phyloP scores from a whole-genome alignment of 2,797 vertebrate species.

The Tympanoctomys barrerae region DNA sequence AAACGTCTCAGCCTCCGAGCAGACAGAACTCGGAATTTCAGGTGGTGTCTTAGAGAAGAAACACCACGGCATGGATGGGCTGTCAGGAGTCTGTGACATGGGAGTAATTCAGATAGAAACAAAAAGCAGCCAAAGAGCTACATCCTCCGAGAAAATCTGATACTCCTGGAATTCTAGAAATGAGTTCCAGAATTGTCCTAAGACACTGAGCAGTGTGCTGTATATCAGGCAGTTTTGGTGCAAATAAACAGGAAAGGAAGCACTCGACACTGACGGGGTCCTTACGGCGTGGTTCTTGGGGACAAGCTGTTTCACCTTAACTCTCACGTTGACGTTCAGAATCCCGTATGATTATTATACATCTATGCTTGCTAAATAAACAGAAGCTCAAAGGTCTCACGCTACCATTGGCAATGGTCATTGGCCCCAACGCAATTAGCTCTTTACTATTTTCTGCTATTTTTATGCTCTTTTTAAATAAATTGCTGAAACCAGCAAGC shows the following conservation, averaged over 20 bases:
- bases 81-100: not conserved
- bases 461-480: not conserved
- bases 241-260: not conserved
- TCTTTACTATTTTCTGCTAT: slow-evolving; percentile 3
- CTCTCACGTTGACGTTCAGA: not conserved
- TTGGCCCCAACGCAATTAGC: not conserved
- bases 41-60: slow-evolving; percentile 7
- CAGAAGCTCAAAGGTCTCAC: not conserved
- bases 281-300: not conserved
- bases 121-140: not conserved
- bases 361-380: not conserved
- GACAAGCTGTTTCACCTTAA: not conserved
- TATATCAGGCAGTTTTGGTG: not conserved
- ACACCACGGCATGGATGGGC: not conserved
- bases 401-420: not conserved
- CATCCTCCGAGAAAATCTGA: not conserved
- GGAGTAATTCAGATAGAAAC: not conserved
- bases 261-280: not conserved
- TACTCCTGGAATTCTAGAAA: slow-evolving; percentile 1
- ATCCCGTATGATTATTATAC: not conserved
- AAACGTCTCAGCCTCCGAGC: slow-evolving; percentile 1
- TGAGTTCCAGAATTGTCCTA: not conserved
- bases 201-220: not conserved
- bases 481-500: not conserved
- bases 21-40: slow-evolving; percentile 3